Base-by-base conservation (phyloP, 2,797 vertebrate species). In the Ispidina lecontei region DNA sequence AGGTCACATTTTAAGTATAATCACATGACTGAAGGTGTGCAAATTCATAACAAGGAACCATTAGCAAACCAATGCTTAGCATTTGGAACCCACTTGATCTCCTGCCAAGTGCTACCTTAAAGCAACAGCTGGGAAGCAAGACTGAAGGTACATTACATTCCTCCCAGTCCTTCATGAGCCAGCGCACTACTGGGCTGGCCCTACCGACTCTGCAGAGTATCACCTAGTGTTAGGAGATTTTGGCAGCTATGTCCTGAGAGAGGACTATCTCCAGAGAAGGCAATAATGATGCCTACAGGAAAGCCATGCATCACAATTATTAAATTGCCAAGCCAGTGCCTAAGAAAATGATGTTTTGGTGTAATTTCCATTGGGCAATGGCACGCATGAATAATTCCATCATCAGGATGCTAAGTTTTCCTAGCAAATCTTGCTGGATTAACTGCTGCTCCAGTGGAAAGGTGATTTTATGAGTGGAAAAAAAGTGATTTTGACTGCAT, bases 11-110 rank as follows among this genome's bases (percentile, higher is more conserved):
- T 91, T 52, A 56, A 78, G 59, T 31, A 62, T 13, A 92, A 84
- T 59, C 93, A 93, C 49, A 83, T 62, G 75, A 78, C 2, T 72
- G 26, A 59, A 90, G 75, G 81, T 91, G 81, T 78, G 91, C 62
- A 78, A 90, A 93, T 77, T 44, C 75, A 49, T 80, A 94, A 89
- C 59, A 80, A 79, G 62, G 39, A 87, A 26, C 47, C 35, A 90
- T 87, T 52, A 80, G 65, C 69, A 90, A 55, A 41, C 58, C 33
- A 77, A 4, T 7, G 31, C 41, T 58, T 39, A 59, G 58, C 51
- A 44, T 37, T 29, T 65, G 79, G 81, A 89, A 94, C 87, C 16
- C 49, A 60, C 72, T 18, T 91, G 80, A 62, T 68, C 55, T 89
- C 54, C 41, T 56, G 74, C 88, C 81, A 87, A 91, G 43, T 6